These are phyloP conservation scores for Phyto melanocephala DNA, from an alignment of 2,888 invertebrate species.

Conservation along the genomic window DNA sequence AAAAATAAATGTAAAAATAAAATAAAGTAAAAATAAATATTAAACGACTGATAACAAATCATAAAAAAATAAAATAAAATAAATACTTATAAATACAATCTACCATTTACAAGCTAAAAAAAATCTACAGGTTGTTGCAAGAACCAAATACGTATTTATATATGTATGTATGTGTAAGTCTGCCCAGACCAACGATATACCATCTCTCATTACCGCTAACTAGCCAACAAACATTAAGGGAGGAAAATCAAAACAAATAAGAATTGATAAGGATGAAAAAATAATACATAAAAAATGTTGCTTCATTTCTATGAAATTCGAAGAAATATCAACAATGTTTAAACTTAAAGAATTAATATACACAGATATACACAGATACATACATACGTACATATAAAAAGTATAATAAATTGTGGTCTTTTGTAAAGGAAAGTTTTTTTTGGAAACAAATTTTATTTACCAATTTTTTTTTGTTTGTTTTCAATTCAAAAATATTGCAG, in stretches of 20 bases:
- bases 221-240: not conserved
- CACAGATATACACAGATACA: no score
- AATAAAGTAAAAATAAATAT: slow-evolving; percentile 40
- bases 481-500: slow-evolving; percentile 14
- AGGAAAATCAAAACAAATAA: slow-evolving; percentile 50
- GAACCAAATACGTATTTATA: no score
- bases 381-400: no score
- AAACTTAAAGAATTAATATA: slow-evolving; percentile 37
- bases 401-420: slow-evolving; percentile 50
- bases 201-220: not conserved
- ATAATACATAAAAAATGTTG: not conserved
- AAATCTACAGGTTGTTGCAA: slow-evolving; percentile 55
- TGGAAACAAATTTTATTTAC: not conserved
- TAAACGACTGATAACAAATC: slow-evolving; percentile 29
- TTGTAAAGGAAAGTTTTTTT: not conserved
- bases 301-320: slow-evolving; percentile 5
- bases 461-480: not conserved
- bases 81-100: slow-evolving; percentile 8
- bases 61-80: slow-evolving; percentile 1
- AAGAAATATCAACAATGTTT: slow-evolving; percentile 37
- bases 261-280: slow-evolving; percentile 33
- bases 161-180: no score
- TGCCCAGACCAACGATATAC: no score
- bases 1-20: slow-evolving; percentile 58
- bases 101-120: slow-evolving; percentile 35